phyloP scores from a whole-genome alignment of 2,113 vertebrate genomes.

The Gasterosteus nipponicus region DNA sequence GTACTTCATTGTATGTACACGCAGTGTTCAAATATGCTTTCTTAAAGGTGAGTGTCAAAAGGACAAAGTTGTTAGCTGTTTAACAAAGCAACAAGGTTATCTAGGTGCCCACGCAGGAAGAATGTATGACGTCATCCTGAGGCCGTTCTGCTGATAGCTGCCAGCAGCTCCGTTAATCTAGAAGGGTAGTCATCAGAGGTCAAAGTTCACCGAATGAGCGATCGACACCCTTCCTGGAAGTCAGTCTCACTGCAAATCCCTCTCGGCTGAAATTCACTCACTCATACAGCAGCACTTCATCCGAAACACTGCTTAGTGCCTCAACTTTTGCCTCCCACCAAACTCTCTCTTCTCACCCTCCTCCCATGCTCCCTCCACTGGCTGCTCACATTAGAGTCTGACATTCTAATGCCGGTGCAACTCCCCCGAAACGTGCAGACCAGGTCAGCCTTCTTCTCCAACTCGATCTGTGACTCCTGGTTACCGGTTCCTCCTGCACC shows the following conservation, averaged over 20 bases:
- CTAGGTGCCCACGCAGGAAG: slow-evolving; percentile 41
- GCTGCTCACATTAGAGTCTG: slow-evolving; percentile 13
- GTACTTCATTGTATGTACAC: not conserved
- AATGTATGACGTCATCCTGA: slow-evolving; percentile 54
- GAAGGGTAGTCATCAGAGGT: slow-evolving; percentile 9
- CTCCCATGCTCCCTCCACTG: slow-evolving; percentile 27
- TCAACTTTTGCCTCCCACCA: not conserved
- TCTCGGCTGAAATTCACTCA: slow-evolving; percentile 40
- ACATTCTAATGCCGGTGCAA: not conserved
- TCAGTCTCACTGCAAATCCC: slow-evolving; percentile 27
- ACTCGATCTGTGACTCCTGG: not conserved
- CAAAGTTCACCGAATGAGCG: slow-evolving; percentile 29
- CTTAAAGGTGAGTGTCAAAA: slow-evolving; percentile 12
- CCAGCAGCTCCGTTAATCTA: slow-evolving; percentile 23
- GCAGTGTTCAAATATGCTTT: not conserved
- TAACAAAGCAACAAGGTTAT: slow-evolving; percentile 51
- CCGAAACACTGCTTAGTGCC: slow-evolving; percentile 14
- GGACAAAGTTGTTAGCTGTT: slow-evolving; percentile 32
- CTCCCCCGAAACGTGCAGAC: not conserved
- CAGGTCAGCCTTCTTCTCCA: slow-evolving; percentile 6
- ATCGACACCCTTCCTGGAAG: slow-evolving; percentile 35
- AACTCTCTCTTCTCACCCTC: slow-evolving; percentile 20
- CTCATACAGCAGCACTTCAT: slow-evolving; percentile 8
- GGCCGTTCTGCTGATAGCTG: slow-evolving; percentile 46
- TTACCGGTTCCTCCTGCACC: not conserved